These are phyloP conservation scores for Pollenia labialis DNA, from an alignment of 2,888 invertebrate genomes.

Conservation along the genomic window DNA sequence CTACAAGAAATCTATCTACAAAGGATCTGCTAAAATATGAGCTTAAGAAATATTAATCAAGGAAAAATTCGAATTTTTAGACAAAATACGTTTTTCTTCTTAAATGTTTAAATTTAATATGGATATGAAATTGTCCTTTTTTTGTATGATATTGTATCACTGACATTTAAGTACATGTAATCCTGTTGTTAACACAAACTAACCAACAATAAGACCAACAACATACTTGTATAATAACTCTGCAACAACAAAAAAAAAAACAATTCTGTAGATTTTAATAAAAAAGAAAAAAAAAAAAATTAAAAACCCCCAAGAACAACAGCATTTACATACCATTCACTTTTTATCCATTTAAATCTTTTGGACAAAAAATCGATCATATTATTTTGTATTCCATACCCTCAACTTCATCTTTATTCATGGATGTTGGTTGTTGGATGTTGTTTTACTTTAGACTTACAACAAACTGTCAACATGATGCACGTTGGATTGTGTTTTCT, in stretches of 20 bases:
- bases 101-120: conserved; percentile 9
- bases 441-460: conserved; percentile 55
- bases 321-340: conserved; percentile 15
- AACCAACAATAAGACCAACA: conserved; percentile 63
- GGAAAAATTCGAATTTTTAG: too few species aligned
- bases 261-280: conserved; percentile 26
- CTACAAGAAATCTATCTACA: too few species aligned
- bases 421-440: background rate
- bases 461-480: conserved; percentile 50
- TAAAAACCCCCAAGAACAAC: conserved; percentile 18
- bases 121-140: background rate
- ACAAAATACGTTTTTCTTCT: background rate
- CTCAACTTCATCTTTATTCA: conserved; percentile 12
- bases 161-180: conserved; percentile 65
- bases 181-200: conserved; percentile 69
- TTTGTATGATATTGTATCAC: conserved; percentile 46
- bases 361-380: conserved; percentile 54
- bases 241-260: conserved; percentile 49
- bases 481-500: conserved; percentile 20
- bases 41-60: too few species aligned
- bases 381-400: conserved; percentile 33
- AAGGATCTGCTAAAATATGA: too few species aligned
- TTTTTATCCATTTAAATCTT: conserved; percentile 42
- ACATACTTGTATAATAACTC: conserved; percentile 59
- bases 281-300: conserved; percentile 38